phyloP scores from a whole-genome alignment of 2,797 vertebrate species.

The Chelidonichthys spinosus region DNA sequence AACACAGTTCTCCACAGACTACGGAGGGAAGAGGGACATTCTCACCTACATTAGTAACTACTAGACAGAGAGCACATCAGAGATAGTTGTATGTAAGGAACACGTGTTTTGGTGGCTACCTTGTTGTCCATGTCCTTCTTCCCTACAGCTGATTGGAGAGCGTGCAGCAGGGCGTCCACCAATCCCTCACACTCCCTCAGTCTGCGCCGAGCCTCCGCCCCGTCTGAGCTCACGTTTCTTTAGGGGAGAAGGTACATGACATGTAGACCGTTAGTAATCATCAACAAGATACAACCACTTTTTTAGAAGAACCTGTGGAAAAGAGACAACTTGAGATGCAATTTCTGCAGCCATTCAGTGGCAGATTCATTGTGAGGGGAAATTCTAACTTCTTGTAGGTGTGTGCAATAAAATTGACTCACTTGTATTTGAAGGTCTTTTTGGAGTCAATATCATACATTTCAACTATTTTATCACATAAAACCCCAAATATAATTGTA shows the following conservation, averaged over 20 bases:
- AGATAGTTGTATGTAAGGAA: background rate
- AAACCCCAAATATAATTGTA: background rate
- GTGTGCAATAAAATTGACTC: background rate
- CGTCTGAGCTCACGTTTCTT: conserved; percentile 98
- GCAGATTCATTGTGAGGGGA: background rate
- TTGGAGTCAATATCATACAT: background rate
- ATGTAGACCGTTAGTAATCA: conserved; percentile 10
- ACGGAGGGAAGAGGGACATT: conserved; percentile 10
- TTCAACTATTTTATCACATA: background rate
- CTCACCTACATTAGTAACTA: background rate
- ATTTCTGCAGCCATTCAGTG: background rate
- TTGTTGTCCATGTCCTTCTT: conserved; percentile 99
- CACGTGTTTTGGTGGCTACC: conserved; percentile 74
- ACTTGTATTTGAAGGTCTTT: background rate
- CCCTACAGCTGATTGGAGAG: conserved; percentile 94
- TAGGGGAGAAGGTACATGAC: background rate
- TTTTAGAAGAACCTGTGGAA: conserved; percentile 4
- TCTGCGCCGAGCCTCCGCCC: conserved; percentile 93
- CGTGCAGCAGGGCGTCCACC: conserved; percentile 96
- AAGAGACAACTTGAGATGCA: background rate
- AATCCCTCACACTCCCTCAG: conserved; percentile 95
- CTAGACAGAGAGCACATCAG: background rate
- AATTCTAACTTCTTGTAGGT: background rate
- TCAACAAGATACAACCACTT: background rate
- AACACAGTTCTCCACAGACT: conserved; percentile 99